These are phyloP conservation scores for Heliothis subflexa DNA, from an alignment of 1,140 invertebrate species.

Conservation along the genomic window DNA sequence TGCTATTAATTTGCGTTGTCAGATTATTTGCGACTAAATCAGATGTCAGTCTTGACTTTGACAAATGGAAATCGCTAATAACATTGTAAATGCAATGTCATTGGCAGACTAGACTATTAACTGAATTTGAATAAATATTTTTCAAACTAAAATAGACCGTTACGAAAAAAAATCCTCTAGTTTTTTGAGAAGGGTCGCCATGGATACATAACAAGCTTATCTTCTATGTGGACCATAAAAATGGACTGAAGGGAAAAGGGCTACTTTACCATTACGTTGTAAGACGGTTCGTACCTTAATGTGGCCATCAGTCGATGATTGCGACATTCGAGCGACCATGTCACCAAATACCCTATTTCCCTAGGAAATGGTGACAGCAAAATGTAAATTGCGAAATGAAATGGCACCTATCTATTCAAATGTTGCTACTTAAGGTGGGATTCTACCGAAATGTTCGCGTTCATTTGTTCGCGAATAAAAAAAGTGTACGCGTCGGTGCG, in stretches of 20 bases:
- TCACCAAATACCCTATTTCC: constrained; percentile 31
- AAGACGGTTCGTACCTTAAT: constrained; percentile 36
- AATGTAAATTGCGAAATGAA: constrained; percentile 22
- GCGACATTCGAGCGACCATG: constrained; percentile 10
- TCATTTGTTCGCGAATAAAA: no score
- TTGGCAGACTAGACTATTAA: no score
- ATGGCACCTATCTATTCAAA: background rate
- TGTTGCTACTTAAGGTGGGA: background rate
- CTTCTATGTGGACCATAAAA: constrained; percentile 36
- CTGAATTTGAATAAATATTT: no score
- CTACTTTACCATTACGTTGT: constrained; percentile 36
- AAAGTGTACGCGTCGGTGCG: no score
- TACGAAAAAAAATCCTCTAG: background rate
- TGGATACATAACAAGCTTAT: constrained; percentile 20
- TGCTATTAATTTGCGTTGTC: no score
- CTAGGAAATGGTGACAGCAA: constrained; percentile 18
- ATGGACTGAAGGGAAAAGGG: constrained; percentile 44
- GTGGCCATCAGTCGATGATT: constrained; percentile 40
- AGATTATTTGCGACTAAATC: no score
- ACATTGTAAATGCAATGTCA: no score
- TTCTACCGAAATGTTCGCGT: no score
- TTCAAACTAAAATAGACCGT: background rate
- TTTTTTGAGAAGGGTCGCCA: constrained; percentile 25
- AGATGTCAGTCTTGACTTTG: no score
- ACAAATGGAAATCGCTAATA: no score